Evolutionary conservation across 2,888 invertebrate genomes (phyloP).

Genomic region (Aricia artaxerxes): DNA sequence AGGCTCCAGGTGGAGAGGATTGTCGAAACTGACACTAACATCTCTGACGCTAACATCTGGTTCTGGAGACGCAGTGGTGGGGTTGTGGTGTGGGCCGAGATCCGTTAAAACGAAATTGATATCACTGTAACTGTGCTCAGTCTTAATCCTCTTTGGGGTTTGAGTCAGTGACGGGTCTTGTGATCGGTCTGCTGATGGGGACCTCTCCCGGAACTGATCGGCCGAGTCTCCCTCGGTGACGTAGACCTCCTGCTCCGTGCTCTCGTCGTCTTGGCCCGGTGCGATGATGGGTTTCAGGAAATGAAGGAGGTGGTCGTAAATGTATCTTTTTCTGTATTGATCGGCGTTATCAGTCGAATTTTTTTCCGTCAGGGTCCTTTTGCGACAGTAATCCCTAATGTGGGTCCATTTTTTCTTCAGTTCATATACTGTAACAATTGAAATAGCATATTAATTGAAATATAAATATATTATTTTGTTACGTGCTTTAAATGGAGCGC

Average conservation of each 20-base stretch:
- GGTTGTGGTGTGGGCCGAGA: too few relatives aligned
- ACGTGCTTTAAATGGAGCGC: neutral
- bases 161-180: neutral
- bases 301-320: neutral
- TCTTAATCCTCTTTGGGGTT: neutral
- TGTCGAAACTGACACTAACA: neutral
- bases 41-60: neutral
- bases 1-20: neutral
- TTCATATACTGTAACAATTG: neutral
- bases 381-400: neutral
- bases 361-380: neutral
- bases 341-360: neutral
- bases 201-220: neutral
- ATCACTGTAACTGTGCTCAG: neutral
- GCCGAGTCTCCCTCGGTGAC: neutral
- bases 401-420: constrained; percentile 3
- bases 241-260: neutral
- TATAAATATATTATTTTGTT: too few relatives aligned
- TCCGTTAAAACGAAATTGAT: too few relatives aligned
- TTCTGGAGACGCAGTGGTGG: too few relatives aligned
- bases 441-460: neutral
- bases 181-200: neutral
- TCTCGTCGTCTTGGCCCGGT: neutral
- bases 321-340: neutral
- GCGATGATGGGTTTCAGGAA: neutral